phyloP scores from a whole-genome alignment of 2,113 vertebrate genomes.

The Cebidichthys violaceus region DNA sequence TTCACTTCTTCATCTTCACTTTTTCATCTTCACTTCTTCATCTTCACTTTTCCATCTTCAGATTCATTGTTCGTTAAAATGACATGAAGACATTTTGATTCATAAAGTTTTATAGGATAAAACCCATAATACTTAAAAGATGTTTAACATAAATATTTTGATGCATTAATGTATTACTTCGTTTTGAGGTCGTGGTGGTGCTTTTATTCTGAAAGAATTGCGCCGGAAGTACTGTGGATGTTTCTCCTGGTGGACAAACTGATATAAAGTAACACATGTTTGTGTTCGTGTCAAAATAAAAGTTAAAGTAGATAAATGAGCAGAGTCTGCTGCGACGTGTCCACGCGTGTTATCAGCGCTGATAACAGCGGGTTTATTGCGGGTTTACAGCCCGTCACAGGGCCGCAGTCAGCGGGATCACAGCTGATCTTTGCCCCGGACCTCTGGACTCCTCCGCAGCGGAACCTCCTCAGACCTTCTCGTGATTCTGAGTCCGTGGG shows the following conservation, averaged over 20 bases:
- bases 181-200: too few relatives aligned
- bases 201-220: not conserved
- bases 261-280: too few relatives aligned
- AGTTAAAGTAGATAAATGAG: too few relatives aligned
- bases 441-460: not conserved
- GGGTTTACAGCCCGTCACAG: not conserved
- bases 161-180: too few relatives aligned
- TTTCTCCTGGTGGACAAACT: not conserved
- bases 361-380: conserved; percentile 6
- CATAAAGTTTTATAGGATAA: too few relatives aligned
- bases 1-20: too few relatives aligned
- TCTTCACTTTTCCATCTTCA: too few relatives aligned
- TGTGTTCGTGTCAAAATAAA: fast-evolving
- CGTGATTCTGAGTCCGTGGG: not conserved
- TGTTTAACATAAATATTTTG: too few relatives aligned
- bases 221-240: not conserved
- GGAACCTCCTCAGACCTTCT: not conserved
- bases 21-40: too few relatives aligned
- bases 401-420: conserved; percentile 15
- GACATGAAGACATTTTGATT: too few relatives aligned
- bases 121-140: too few relatives aligned
- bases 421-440: conserved; percentile 31
- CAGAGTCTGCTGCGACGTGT: not conserved
- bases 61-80: too few relatives aligned
- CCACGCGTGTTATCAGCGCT: not conserved